Base-by-base conservation (phyloP, 2,797 vertebrate species). In the Lutjanus argentimaculatus region DNA sequence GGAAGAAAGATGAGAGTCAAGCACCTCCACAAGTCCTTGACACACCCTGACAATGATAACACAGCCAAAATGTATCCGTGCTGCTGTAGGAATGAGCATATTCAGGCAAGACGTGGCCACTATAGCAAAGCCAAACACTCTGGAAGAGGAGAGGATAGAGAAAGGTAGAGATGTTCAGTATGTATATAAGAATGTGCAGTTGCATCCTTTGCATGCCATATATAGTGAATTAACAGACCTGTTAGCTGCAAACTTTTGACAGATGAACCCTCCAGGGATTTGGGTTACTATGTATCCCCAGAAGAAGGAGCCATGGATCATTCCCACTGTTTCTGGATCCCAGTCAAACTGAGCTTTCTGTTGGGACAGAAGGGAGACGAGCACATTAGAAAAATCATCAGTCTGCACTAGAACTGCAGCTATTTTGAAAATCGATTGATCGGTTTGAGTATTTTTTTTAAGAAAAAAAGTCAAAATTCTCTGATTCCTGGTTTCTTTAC, bases 261-360 rank as follows among this genome's bases (percentile, higher is more conserved):
- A 96, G 73, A 99, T 98, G 90, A 98, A 98, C 8, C 98, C 98
- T 75, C 98, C 98, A 0, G 97, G 97, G 84, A 99, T 99, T 90
- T 98, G 98, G 14, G 97, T 98, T 21, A 98, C 96, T n/a, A 99
- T 99, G 93, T 99, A 99, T 22, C 98, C 98, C 97, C 97, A 98
- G 93, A 98, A 98, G 92, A 98, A 98, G 4, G 97, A 98, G 15
- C 97, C 97, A 1, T 99, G 98, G 76, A 99, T 98, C 96, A 99
- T 96, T 67, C 97, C 98, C 71, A 99, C 97, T 0, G 97, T 98
- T 88, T 98, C 97, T 2, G 98, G 97, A 84, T 98, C 97, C 97
- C 97, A 99, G 88, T 91, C 93, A 88, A 99, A 99, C 93, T 97
- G 96, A 43, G 98, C 96, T 91, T 93, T 95, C 98, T 99, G 93